Conservation (phyloP, 2,888 invertebrate genomes). For the Scaptomyza reducta region DNA sequence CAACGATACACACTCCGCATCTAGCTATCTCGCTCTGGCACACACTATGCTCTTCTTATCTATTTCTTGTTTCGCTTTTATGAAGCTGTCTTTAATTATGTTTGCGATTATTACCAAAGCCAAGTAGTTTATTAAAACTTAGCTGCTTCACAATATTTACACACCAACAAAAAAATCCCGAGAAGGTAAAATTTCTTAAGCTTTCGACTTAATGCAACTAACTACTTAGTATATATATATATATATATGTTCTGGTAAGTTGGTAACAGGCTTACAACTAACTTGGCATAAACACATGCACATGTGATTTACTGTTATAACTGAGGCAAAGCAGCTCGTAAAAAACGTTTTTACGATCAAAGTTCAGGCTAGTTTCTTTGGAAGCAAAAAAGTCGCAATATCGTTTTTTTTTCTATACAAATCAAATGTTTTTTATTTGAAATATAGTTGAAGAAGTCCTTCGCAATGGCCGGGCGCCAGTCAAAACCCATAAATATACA, state of each 20-base stretch:
- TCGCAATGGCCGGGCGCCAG: conserved; percentile 4
- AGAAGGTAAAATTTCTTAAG: conserved; percentile 19
- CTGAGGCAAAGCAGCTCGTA: no score
- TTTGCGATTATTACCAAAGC: conserved; percentile 16
- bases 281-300: no score
- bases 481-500: background rate
- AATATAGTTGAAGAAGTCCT: conserved; percentile 40
- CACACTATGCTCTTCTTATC: conserved; percentile 38
- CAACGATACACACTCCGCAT: background rate
- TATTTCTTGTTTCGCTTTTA: conserved; percentile 4
- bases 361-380: background rate
- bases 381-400: background rate
- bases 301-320: no score
- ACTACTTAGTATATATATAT: conserved; percentile 18
- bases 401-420: conserved; percentile 44
- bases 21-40: background rate
- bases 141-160: conserved; percentile 36
- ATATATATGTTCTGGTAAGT: no score
- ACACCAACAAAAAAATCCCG: conserved; percentile 15
- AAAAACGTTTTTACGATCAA: background rate
- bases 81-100: conserved; percentile 8
- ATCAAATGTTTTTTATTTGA: conserved; percentile 55
- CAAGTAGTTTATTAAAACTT: conserved; percentile 15
- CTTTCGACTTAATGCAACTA: conserved; percentile 22
- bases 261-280: no score